Conservation (phyloP, 2,888 invertebrate genomes). For the Hemithea aestivaria region DNA sequence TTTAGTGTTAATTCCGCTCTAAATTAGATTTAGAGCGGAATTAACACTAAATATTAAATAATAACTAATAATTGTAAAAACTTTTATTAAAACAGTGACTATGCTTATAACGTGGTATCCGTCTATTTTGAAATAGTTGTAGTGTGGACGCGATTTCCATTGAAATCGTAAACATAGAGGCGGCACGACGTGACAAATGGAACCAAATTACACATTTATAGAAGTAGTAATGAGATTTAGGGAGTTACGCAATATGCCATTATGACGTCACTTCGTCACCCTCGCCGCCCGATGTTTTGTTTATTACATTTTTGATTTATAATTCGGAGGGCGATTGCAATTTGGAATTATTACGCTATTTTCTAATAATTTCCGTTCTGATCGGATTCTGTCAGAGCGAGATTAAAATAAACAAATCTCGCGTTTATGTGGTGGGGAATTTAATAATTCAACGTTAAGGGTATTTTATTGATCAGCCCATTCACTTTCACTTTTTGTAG, state of each 20-base stretch:
- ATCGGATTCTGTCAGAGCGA: conserved; percentile 28
- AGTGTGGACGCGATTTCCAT: conserved; percentile 16
- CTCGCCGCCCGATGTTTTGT: conserved; percentile 27
- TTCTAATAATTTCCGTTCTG: conserved; percentile 32
- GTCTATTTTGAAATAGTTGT: no score
- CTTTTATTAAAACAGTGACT: no score
- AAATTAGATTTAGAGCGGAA: no score
- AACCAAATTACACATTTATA: conserved; percentile 38
- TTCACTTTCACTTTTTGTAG: no score
- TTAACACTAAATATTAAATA: no score
- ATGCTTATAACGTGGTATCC: no score
- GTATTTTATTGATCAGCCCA: no score
- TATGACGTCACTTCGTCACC: conserved; percentile 35
- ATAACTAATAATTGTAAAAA: no score
- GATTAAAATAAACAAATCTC: conserved; percentile 42
- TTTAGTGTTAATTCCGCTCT: no score
- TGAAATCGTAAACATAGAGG: conserved; percentile 18
- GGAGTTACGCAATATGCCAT: conserved; percentile 31
- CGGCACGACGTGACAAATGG: conserved; percentile 38
- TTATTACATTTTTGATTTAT: conserved; percentile 33
- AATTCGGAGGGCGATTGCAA: conserved; percentile 23
- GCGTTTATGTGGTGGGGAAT: conserved; percentile 24
- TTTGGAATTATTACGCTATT: conserved; percentile 29
- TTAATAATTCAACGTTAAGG: conserved; percentile 19
- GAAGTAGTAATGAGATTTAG: conserved; percentile 33